Evolutionary conservation across 2,888 invertebrate species (phyloP).

Genomic region (Erebia palarica): DNA sequence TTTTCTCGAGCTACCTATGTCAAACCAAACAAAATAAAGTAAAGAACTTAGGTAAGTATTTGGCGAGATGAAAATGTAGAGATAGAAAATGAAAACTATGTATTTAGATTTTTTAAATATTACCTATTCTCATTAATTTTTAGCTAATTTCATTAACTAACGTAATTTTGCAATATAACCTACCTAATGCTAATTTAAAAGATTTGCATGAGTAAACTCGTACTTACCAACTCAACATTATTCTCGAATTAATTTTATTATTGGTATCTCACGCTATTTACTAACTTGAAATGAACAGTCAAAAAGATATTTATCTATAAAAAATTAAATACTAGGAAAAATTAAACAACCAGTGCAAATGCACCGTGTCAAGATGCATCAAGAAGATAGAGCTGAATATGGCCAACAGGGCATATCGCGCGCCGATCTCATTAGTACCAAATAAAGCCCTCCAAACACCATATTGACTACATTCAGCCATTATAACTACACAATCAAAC

Average conservation of each 20-base stretch:
- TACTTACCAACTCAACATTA: too few species aligned
- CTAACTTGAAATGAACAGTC: slow-evolving; percentile 15
- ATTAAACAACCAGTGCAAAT: slow-evolving; percentile 11
- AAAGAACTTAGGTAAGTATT: too few species aligned
- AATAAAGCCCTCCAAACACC: slow-evolving; percentile 45
- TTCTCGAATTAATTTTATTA: not conserved
- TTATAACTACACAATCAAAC: slow-evolving; percentile 59
- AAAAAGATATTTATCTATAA: slow-evolving; percentile 20
- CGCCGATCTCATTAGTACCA: slow-evolving; percentile 53
- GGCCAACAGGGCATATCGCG: slow-evolving; percentile 31
- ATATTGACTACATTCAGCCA: slow-evolving; percentile 41
- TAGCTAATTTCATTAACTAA: too few species aligned
- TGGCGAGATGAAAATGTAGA: too few species aligned
- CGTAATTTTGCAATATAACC: too few species aligned
- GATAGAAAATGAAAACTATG: too few species aligned
- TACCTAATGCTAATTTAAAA: too few species aligned
- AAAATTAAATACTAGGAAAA: slow-evolving; percentile 1
- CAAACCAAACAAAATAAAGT: too few species aligned
- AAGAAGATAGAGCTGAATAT: slow-evolving; percentile 30
- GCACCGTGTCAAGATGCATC: slow-evolving; percentile 31
- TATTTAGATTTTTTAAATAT: too few species aligned
- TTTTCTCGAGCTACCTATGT: not conserved
- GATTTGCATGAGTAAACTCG: too few species aligned
- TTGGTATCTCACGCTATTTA: not conserved
- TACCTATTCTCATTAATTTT: too few species aligned